These are phyloP conservation scores for Pachycephus smyrnensis DNA, from an alignment of 2,888 invertebrate genomes.

Conservation along the genomic window DNA sequence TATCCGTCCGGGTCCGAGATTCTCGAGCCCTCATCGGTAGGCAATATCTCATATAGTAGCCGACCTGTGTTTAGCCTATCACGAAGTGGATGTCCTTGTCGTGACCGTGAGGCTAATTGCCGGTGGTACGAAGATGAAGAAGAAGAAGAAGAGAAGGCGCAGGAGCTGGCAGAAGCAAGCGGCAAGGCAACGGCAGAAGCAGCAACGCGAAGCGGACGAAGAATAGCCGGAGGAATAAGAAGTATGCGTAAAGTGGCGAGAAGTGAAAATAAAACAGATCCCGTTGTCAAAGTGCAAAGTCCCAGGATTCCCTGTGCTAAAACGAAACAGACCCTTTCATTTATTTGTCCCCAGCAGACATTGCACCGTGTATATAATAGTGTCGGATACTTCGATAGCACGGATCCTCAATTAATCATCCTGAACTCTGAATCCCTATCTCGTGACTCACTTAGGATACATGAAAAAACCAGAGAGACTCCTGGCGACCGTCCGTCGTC, in stretches of 20 bases:
- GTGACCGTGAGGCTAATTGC: constrained; percentile 61
- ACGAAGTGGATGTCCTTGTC: constrained; percentile 62
- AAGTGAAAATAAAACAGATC: neutral
- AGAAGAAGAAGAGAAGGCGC: constrained; percentile 31
- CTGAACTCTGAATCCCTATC: neutral
- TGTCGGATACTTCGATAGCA: neutral
- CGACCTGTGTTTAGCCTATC: constrained; percentile 60
- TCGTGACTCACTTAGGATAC: neutral
- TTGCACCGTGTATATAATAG: neutral
- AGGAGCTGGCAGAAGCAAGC: constrained; percentile 30
- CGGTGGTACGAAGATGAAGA: constrained; percentile 41
- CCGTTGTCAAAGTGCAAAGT: neutral
- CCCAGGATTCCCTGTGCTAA: neutral
- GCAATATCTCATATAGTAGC: constrained; percentile 52
- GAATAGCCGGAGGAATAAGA: constrained; percentile 5
- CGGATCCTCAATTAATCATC: neutral
- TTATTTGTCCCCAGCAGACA: neutral
- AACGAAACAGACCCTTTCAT: neutral
- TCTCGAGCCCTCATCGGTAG: constrained; percentile 30
- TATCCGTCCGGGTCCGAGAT: constrained; percentile 39
- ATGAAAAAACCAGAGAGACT: neutral
- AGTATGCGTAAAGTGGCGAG: neutral
- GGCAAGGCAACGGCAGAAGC: constrained; percentile 7
- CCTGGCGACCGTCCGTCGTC: neutral
- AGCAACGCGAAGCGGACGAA: neutral